phyloP scores from a whole-genome alignment of 2,113 vertebrate species.

The Sigmodon hispidus region DNA sequence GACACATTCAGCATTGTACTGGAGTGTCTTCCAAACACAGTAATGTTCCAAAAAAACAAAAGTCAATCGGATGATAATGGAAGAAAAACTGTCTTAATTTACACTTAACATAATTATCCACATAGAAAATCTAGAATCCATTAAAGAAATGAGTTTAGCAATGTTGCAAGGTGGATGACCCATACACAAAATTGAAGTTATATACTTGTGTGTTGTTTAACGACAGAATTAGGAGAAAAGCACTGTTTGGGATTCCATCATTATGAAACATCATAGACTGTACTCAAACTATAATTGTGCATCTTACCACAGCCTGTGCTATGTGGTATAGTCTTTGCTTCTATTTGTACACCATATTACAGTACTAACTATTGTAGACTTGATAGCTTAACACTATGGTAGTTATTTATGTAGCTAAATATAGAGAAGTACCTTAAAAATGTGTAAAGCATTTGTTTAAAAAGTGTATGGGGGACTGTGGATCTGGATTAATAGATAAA shows the following conservation, averaged over 20 bases:
- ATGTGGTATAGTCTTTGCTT: neutral
- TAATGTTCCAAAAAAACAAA: neutral
- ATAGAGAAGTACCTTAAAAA: neutral
- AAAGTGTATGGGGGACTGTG: rapidly evolving
- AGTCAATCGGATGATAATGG: neutral
- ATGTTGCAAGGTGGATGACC: neutral
- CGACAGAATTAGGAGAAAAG: neutral
- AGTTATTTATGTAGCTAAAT: neutral
- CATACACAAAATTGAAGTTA: neutral
- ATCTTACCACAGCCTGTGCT: neutral
- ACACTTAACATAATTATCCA: neutral
- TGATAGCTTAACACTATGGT: neutral
- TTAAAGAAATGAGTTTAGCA: neutral
- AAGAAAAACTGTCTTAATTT: neutral
- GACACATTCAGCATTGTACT: neutral
- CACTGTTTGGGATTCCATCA: neutral
- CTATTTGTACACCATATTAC: neutral
- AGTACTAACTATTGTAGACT: neutral
- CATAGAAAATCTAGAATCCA: no score
- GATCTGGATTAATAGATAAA: no score
- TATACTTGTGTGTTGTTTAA: neutral
- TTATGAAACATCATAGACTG: neutral
- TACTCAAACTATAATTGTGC: neutral
- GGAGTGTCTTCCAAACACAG: neutral
- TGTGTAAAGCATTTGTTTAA: neutral